These are phyloP conservation scores for Nycticebus coucang DNA, from an alignment of 2,113 vertebrate species.

Conservation along the genomic window DNA sequence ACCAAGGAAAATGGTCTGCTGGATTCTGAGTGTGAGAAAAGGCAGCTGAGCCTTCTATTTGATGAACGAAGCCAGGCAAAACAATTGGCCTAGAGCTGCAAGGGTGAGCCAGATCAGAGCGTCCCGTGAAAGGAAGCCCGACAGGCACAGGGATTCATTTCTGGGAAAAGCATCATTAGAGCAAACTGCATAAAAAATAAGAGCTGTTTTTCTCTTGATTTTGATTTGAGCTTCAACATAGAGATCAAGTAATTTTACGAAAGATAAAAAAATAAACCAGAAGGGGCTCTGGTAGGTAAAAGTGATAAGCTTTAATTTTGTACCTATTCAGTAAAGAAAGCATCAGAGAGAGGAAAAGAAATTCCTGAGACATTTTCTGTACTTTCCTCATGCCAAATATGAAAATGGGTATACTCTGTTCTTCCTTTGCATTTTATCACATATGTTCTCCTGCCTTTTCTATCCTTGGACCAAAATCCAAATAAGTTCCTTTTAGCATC, in stretches of 20 bases:
- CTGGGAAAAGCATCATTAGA: constrained; percentile 60
- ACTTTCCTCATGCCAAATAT: not conserved
- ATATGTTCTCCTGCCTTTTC: not conserved
- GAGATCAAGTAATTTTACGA: not conserved
- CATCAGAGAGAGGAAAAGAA: not conserved
- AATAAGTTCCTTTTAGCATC: not conserved
- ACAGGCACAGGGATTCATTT: constrained; percentile 28
- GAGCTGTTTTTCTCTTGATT: constrained; percentile 50
- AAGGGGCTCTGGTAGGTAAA: not conserved
- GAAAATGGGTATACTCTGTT: constrained; percentile 9
- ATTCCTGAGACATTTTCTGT: not conserved
- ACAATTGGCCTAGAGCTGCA: constrained; percentile 25
- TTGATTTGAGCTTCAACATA: constrained; percentile 37
- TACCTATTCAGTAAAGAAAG: not conserved
- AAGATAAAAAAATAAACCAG: not conserved
- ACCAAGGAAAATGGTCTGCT: constrained; percentile 64
- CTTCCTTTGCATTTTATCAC: not conserved
- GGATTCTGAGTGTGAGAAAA: constrained; percentile 68
- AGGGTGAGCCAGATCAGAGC: constrained; percentile 26
- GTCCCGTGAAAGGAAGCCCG: constrained; percentile 54
- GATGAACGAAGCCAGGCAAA: constrained; percentile 68
- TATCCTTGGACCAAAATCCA: not conserved
- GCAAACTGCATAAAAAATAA: constrained; percentile 41
- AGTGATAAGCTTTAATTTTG: not conserved
- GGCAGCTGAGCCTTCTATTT: constrained; percentile 38